phyloP scores from a whole-genome alignment of 2,113 vertebrate genomes.

The Danio rerio region GRCz12tu NC_133180.1:54296001-54296500 shows the following conservation, averaged over 20 bases:
- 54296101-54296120: conserved; percentile 76
- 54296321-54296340: no score
- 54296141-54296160: conserved; percentile 61
- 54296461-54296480: no score
- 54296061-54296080: conserved; percentile 75
- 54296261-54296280: background rate
- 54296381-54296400: no score
- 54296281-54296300: background rate
- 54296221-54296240: background rate
- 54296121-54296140: conserved; percentile 68
- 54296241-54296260: background rate
- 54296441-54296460: no score
- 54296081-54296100: conserved; percentile 78
- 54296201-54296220: background rate
- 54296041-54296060: conserved; percentile 56
- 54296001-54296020: conserved; percentile 62
- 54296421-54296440: no score
- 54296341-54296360: no score
- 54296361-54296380: no score
- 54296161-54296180: conserved; percentile 51
- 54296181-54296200: background rate
- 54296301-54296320: no score
- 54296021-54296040: conserved; percentile 60
- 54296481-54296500: no score
- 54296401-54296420: no score